These are phyloP conservation scores for Clepsis dumicolana DNA, from an alignment of 2,888 invertebrate species.

Conservation along the genomic window DNA sequence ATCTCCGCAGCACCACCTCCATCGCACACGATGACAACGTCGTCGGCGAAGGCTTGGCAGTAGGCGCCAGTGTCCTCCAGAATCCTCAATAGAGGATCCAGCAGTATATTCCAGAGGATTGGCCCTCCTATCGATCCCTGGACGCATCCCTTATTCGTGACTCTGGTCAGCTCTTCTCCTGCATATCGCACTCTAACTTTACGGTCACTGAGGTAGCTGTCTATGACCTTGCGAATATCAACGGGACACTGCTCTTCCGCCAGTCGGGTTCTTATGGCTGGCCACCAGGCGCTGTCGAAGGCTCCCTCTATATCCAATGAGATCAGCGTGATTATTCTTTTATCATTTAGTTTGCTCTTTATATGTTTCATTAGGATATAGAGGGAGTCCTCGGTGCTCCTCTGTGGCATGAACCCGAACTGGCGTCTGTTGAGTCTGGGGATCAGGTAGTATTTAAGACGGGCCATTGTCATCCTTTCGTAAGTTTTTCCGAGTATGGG, in stretches of 20 bases:
- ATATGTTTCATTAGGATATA: background rate
- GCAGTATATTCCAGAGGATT: background rate
- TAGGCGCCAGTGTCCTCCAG: background rate
- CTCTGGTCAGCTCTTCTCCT: background rate
- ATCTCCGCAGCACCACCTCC: background rate
- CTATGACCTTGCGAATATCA: background rate
- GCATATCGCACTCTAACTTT: background rate
- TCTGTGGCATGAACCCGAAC: slow-evolving; percentile 1
- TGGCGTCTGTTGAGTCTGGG: background rate
- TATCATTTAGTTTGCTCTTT: background rate
- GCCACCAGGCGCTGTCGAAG: background rate
- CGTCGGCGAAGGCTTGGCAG: too few species aligned
- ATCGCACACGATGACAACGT: background rate
- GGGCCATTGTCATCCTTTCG: background rate
- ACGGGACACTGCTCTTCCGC: background rate
- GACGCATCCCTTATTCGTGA: background rate
- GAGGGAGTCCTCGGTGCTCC: background rate
- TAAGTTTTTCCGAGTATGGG: background rate
- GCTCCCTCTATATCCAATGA: background rate
- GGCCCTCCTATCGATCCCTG: background rate
- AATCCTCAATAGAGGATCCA: background rate
- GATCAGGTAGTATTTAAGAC: background rate
- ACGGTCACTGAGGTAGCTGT: background rate
- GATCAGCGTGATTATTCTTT: background rate
- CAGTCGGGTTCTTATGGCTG: background rate